Base-by-base conservation (phyloP, 64 coral and sea anemone species). In the Trachythela sp. region DNA sequence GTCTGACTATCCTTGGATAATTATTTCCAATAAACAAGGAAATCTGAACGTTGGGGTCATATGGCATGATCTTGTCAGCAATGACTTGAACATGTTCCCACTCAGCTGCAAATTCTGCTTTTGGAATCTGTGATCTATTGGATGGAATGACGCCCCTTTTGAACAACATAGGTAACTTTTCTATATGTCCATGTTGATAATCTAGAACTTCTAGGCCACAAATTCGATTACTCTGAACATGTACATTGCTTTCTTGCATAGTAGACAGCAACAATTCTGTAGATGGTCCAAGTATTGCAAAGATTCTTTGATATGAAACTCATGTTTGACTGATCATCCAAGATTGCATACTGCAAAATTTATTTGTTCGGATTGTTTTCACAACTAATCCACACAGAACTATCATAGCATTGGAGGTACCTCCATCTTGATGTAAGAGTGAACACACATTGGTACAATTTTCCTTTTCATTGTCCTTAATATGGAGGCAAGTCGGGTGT, bases 21-120 rank as follows among this genome's bases (percentile, higher is more conserved):
- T 94, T 94, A 91, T 89, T 94, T 27, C 89, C 89, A 91, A 94
- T 91, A 9, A 91, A 77, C 17, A 92, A 54, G 30, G 83, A 91
- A 45, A 91, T 88, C 24, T 94, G 85, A 24, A 88, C 89, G 84
- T 90, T 41, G 39, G 89, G 87, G 35, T 91, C 36, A 45, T 92
- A 84, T 0, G 89, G 86, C 90, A 89, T 91, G 2, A 91, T 38
- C 50, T 92, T 49, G 50, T 94, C 84, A 75, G 90, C 93, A 84
- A 94, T 92, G n/a, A n/a, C n/a, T n/a, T n/a, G n/a, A n/a, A n/a
- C n/a, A n/a, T 92, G 27, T 42, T 29, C 18, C 90, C 87, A 94
- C 48, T 89, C 33, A n/a, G 13, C 54, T 67, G 90, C 86, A 26
- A 92, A 86, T 45, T 41, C 29, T 36, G 13, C n/a, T n/a, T n/a